Conservation (phyloP, 2,888 invertebrate species). For the Chromoteleia sp. region DNA sequence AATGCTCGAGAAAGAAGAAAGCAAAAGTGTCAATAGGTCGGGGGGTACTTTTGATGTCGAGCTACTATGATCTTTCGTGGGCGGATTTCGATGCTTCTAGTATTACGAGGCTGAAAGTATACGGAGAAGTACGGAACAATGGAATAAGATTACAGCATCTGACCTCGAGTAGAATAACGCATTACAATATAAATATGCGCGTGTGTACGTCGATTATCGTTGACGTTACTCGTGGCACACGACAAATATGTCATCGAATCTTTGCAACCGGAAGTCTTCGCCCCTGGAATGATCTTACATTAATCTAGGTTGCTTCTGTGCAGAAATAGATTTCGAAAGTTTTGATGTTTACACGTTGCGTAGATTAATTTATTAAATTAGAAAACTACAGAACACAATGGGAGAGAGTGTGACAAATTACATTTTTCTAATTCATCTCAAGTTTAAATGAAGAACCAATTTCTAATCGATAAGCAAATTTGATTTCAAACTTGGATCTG, state of each 20-base stretch:
- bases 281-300: background rate
- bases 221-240: conserved; percentile 47
- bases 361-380: too few relatives aligned
- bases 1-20: background rate
- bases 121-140: conserved; percentile 76
- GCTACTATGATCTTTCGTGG: conserved; percentile 78
- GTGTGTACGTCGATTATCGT: conserved; percentile 35
- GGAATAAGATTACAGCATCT: conserved; percentile 81
- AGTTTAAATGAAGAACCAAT: too few relatives aligned
- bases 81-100: conserved; percentile 79
- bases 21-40: conserved; percentile 2
- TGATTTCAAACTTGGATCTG: too few relatives aligned
- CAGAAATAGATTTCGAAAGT: background rate
- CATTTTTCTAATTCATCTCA: too few relatives aligned
- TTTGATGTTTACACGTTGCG: too few relatives aligned
- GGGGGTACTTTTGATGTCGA: conserved; percentile 3
- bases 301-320: background rate
- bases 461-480: too few relatives aligned
- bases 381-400: too few relatives aligned
- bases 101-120: conserved; percentile 72
- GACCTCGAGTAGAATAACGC: conserved; percentile 81
- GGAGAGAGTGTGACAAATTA: too few relatives aligned
- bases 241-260: conserved; percentile 38
- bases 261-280: conserved; percentile 15
- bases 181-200: conserved; percentile 82